phyloP scores from a whole-genome alignment of 2,888 invertebrate species.

The Marronus borbonicus region DNA sequence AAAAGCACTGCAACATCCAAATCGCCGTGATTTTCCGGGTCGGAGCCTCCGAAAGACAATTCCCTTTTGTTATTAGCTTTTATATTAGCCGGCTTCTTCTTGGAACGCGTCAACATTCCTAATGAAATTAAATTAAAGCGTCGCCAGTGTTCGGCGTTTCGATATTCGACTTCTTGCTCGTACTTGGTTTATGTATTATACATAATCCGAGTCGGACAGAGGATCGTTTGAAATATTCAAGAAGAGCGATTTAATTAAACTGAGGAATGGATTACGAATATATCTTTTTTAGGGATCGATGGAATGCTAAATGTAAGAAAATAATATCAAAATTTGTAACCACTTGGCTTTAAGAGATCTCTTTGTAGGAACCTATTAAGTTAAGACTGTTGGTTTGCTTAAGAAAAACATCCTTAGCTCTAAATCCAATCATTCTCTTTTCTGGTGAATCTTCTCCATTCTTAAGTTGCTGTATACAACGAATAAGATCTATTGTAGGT shows the following conservation, averaged over 20 bases:
- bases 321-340: not conserved
- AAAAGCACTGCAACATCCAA: constrained; percentile 53
- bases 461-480: too few species aligned
- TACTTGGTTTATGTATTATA: not conserved
- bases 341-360: too few species aligned
- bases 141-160: constrained; percentile 33
- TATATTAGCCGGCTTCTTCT: constrained; percentile 53
- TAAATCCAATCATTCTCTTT: too few species aligned
- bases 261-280: not conserved
- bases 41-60: constrained; percentile 49
- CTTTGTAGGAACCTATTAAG: too few species aligned
- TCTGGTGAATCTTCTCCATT: too few species aligned
- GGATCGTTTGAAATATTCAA: constrained; percentile 20
- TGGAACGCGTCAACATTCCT: constrained; percentile 50
- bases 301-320: not conserved
- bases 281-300: not conserved
- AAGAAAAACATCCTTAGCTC: too few species aligned
- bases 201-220: not conserved
- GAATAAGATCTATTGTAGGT: too few species aligned
- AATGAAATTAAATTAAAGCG: constrained; percentile 56
- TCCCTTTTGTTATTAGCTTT: constrained; percentile 55
- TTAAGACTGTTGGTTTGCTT: too few species aligned
- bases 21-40: constrained; percentile 50
- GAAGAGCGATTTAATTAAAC: constrained; percentile 25
- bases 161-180: constrained; percentile 37